These are phyloP conservation scores for Apamea crenata DNA, from an alignment of 2,888 invertebrate species.

Conservation along the genomic window DNA sequence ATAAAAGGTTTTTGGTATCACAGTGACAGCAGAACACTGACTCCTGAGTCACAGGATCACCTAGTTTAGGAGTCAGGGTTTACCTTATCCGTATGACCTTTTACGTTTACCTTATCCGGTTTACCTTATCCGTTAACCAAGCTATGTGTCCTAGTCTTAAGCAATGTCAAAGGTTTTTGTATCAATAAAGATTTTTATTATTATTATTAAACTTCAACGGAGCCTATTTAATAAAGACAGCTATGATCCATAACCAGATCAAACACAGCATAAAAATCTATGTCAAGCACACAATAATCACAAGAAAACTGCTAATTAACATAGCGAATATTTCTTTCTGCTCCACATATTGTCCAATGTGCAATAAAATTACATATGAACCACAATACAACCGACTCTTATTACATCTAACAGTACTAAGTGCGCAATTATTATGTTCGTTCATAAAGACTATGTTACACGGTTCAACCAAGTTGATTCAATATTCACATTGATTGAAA, in stretches of 20 bases:
- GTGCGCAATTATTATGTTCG: constrained; percentile 43
- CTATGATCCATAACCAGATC: constrained; percentile 37
- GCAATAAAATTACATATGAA: constrained; percentile 59
- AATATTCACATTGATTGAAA: not conserved
- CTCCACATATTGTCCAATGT: constrained; percentile 59
- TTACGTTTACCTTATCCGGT: too few relatives aligned
- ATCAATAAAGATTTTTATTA: too few relatives aligned
- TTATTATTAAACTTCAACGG: not conserved
- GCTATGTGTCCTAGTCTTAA: too few relatives aligned
- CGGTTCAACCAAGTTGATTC: constrained; percentile 6
- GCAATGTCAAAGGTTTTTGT: too few relatives aligned
- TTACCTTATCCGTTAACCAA: too few relatives aligned
- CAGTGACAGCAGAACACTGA: too few relatives aligned
- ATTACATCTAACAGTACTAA: constrained; percentile 62
- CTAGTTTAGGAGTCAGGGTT: too few relatives aligned
- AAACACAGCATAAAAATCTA: constrained; percentile 39
- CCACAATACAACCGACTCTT: constrained; percentile 28
- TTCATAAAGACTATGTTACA: constrained; percentile 10
- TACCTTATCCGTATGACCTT: too few relatives aligned
- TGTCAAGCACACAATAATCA: constrained; percentile 51
- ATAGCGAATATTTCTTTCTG: constrained; percentile 56
- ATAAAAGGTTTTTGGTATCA: too few relatives aligned
- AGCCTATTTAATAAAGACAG: constrained; percentile 7
- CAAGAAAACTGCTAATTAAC: constrained; percentile 56
- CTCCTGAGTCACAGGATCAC: too few relatives aligned